phyloP scores from a whole-genome alignment of 2,113 vertebrate genomes.

The Climacteris rufus region DNA sequence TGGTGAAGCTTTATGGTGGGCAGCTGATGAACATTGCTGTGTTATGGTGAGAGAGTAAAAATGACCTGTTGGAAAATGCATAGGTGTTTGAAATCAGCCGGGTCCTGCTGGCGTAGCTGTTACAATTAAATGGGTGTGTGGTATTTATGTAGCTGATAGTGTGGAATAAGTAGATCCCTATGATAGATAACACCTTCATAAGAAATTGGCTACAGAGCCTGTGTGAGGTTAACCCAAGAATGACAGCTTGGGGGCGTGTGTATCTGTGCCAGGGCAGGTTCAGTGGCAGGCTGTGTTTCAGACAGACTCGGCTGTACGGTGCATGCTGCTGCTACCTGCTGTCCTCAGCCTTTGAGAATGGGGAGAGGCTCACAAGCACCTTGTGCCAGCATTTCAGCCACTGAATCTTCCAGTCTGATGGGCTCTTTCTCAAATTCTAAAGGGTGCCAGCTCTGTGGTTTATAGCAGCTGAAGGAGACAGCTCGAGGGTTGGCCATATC shows the following conservation, averaged over 20 bases:
- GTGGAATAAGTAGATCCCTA: neutral
- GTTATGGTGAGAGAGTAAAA: neutral
- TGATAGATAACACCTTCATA: neutral
- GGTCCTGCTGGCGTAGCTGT: neutral
- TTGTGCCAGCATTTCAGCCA: neutral
- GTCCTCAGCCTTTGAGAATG: neutral
- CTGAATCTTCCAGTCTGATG: neutral
- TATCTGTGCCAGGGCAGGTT: rapidly evolving
- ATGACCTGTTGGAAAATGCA: neutral
- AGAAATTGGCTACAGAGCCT: neutral
- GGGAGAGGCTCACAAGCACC: neutral
- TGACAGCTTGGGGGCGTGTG: neutral
- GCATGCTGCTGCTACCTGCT: neutral
- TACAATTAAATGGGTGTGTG: neutral
- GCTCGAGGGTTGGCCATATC: neutral
- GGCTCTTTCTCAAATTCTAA: neutral
- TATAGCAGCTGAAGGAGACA: neutral
- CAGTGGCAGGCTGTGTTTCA: neutral
- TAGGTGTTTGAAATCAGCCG: neutral
- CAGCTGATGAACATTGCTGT: neutral
- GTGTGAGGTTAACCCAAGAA: neutral
- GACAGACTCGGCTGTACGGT: rapidly evolving
- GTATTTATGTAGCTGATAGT: neutral
- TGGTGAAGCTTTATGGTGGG: neutral
- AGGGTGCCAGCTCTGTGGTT: neutral